Evolutionary conservation across 1,140 invertebrate genomes (phyloP).

Genomic region (Thalassaphorura encarpata): DNA sequence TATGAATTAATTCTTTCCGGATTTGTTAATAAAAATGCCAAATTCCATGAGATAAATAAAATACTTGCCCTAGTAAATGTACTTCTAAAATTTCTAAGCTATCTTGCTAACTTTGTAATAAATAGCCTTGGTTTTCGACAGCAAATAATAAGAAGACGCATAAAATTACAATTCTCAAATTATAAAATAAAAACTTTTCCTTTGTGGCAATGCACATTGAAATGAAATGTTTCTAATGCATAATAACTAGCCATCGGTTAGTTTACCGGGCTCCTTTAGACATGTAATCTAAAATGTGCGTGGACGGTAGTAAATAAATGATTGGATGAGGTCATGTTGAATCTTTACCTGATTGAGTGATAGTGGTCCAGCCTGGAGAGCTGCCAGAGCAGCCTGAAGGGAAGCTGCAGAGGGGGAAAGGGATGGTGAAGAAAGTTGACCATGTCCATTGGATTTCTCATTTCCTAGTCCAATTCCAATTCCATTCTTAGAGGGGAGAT

Average conservation of each 20-base stretch:
- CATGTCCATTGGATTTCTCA: slow-evolving; percentile 33
- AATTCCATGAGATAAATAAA: no score
- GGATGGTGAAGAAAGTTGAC: slow-evolving; percentile 17
- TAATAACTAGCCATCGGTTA: no score
- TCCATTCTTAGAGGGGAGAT: slow-evolving; percentile 46
- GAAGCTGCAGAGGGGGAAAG: slow-evolving; percentile 34
- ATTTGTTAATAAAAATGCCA: no score
- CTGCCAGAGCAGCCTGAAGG: slow-evolving; percentile 50
- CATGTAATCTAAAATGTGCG: background rate
- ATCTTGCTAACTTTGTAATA: no score
- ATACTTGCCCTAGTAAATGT: no score
- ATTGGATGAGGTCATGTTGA: background rate
- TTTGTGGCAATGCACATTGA: background rate
- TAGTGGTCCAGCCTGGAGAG: slow-evolving; percentile 51
- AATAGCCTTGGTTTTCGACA: no score
- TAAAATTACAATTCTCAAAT: background rate
- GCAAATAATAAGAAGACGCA: no score
- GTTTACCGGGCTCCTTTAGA: no score
- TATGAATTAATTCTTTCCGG: no score
- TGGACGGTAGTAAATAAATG: background rate
- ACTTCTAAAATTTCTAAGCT: no score
- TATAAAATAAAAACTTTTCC: background rate
- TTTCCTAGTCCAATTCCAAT: slow-evolving; percentile 37
- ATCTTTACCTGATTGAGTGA: slow-evolving; percentile 43
- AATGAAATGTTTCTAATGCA: no score